Base-by-base conservation (phyloP, 2,888 invertebrate genomes). In the Orthosia gothica region DNA sequence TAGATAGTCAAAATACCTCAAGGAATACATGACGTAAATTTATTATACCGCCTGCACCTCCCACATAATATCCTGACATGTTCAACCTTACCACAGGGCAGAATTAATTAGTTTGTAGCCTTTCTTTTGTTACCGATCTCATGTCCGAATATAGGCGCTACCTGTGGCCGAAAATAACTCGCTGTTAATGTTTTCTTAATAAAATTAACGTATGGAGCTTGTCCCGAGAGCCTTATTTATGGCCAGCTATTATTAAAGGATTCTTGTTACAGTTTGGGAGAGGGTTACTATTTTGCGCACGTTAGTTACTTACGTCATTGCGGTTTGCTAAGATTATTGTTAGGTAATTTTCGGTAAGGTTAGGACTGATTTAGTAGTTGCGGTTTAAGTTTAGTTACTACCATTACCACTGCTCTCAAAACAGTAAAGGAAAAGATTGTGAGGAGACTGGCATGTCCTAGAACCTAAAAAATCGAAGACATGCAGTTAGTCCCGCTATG, bases 31-130 rank as follows among this genome's bases (percentile, higher is more conserved):
- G 13, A 11, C 1, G 47, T 68, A 45, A 49, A 78, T 62, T 63
- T 63, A 79, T 52, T 23, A 23, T 13, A 55, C n/a, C 9, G 13
- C 20, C 45, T 65, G 80, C 54, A 55, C 45, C 50, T 32, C 23
- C 47, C 55, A 80, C 61, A 26, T 65, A 40, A 9, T 40, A 40
- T 23, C 55, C 16, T 52, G 65, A 70, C 64, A 71, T 65, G 52
- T 47, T 40, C 59, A 49, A 55, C 26, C n/a, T 54, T 3, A 66
- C 58, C 54, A 63, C 32, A 58, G 20, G 47, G 45, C 20, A 49
- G 73, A 82, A 83, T 79, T 77, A 85, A 85, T 85, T 70, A 76
- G 59, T 49, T 26, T 54, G 12, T 45, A 58, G 63, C 16, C 61
- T 40, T 70, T 67, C 66, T 74, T 64, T 74, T 70, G 83, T 66